Evolutionary conservation across 2,888 invertebrate species (phyloP).

Genomic region (Chaitophorus viminalis): DNA sequence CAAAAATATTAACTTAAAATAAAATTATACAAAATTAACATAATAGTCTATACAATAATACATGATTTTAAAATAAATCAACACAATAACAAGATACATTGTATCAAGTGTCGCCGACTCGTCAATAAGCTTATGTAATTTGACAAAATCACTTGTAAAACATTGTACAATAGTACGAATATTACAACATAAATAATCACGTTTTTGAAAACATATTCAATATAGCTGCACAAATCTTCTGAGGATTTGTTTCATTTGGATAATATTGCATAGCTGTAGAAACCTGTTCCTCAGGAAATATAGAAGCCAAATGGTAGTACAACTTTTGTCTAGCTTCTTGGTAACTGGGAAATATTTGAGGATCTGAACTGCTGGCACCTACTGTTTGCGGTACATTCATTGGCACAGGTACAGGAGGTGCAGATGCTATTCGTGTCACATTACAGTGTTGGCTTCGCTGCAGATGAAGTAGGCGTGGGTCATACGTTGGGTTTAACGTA

Average conservation of each 20-base stretch:
- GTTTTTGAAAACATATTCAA: slow-evolving; percentile 72
- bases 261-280: slow-evolving; percentile 85
- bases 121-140: slow-evolving; percentile 60
- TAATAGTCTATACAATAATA: slow-evolving; percentile 64
- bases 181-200: slow-evolving; percentile 9
- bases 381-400: slow-evolving; percentile 67
- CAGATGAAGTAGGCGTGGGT: slow-evolving; percentile 75
- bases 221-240: slow-evolving; percentile 88
- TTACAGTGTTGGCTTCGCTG: slow-evolving; percentile 66
- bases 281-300: slow-evolving; percentile 93
- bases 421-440: slow-evolving; percentile 80
- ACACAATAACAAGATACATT: slow-evolving; percentile 70
- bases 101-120: slow-evolving; percentile 66
- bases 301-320: slow-evolving; percentile 88
- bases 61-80: slow-evolving; percentile 68
- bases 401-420: slow-evolving; percentile 70
- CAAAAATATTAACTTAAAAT: slow-evolving; percentile 34
- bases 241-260: slow-evolving; percentile 89
- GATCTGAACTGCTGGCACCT: slow-evolving; percentile 72
- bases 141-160: slow-evolving; percentile 48
- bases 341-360: slow-evolving; percentile 70
- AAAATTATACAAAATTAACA: slow-evolving; percentile 52
- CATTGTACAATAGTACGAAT: background rate
- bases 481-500: slow-evolving; percentile 82
- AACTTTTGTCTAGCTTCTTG: slow-evolving; percentile 80